These are phyloP conservation scores for Congeria kusceri DNA, from an alignment of 2,888 invertebrate species.

Conservation along the genomic window DNA sequence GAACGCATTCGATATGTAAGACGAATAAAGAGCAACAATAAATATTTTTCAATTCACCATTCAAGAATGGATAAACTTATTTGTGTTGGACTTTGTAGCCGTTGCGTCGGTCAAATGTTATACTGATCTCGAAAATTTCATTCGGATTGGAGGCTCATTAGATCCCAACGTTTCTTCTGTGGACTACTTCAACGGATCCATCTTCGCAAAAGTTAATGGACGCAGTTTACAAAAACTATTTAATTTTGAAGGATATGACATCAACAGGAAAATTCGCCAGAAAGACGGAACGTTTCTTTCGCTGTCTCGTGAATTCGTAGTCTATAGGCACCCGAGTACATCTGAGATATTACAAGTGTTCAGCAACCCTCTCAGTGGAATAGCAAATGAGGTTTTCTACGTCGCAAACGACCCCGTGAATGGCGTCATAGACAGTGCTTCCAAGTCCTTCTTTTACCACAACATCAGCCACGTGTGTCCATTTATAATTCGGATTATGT, in stretches of 20 bases:
- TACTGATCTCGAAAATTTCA: slow-evolving; percentile 55
- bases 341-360: slow-evolving; percentile 55
- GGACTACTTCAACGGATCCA: slow-evolving; percentile 62
- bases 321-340: slow-evolving; percentile 62
- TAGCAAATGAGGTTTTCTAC: slow-evolving; percentile 64
- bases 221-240: slow-evolving; percentile 50
- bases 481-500: slow-evolving; percentile 58
- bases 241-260: slow-evolving; percentile 68
- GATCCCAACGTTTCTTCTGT: slow-evolving; percentile 38
- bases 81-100: too few species aligned
- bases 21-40: too few species aligned
- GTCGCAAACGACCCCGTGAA: slow-evolving; percentile 69
- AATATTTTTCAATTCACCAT: too few species aligned
- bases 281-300: slow-evolving; percentile 59
- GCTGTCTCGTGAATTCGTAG: slow-evolving; percentile 63
- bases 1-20: too few species aligned
- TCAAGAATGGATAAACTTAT: too few species aligned
- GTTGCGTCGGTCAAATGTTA: neutral
- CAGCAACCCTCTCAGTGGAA: slow-evolving; percentile 47
- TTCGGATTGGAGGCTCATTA: slow-evolving; percentile 49
- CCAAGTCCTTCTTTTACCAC: neutral
- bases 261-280: slow-evolving; percentile 55
- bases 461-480: neutral
- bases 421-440: slow-evolving; percentile 21
- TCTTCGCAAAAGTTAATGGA: slow-evolving; percentile 48